Percentiles rank a stretch among this genome's conserved stretches.
Evolutionary conservation across 2,888 invertebrate genomes (phyloP).

Genomic region (Caenorhabditis wallacei): DNA sequence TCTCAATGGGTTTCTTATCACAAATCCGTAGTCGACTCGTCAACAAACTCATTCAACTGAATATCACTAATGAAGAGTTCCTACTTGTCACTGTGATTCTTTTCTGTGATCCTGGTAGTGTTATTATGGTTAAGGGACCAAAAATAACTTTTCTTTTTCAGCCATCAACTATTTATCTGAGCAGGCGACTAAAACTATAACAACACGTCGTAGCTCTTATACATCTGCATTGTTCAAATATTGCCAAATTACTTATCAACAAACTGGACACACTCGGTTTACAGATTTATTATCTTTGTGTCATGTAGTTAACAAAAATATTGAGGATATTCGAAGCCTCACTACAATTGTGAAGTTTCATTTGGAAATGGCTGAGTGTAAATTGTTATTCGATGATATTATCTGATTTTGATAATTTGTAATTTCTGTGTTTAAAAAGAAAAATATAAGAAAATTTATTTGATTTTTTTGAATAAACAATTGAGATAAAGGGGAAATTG

Average conservation of each 20-base stretch:
- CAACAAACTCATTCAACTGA: conserved; percentile 37
- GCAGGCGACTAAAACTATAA: neutral
- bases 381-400: conserved; percentile 17
- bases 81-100: conserved; percentile 44
- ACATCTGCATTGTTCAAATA: conserved; percentile 26
- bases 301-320: conserved; percentile 31
- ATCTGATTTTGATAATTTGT: conserved; percentile 20
- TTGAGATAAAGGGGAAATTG: no score
- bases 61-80: conserved; percentile 49
- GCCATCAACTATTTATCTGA: conserved; percentile 1
- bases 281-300: conserved; percentile 21
- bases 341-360: conserved; percentile 9
- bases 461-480: no score
- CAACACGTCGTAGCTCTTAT: neutral
- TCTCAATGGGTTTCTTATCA: conserved; percentile 14
- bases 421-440: no score
- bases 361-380: conserved; percentile 2
- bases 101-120: conserved; percentile 43
- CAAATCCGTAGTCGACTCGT: conserved; percentile 33
- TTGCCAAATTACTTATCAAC: conserved; percentile 18
- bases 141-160: conserved; percentile 14
- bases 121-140: neutral
- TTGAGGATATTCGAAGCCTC: conserved; percentile 26
- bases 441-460: no score
- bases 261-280: conserved; percentile 16